Evolutionary conservation across 2,888 invertebrate genomes (phyloP), one percentile per base, ranked within the genome.

Genomic region (Acleris laterana): DNA sequence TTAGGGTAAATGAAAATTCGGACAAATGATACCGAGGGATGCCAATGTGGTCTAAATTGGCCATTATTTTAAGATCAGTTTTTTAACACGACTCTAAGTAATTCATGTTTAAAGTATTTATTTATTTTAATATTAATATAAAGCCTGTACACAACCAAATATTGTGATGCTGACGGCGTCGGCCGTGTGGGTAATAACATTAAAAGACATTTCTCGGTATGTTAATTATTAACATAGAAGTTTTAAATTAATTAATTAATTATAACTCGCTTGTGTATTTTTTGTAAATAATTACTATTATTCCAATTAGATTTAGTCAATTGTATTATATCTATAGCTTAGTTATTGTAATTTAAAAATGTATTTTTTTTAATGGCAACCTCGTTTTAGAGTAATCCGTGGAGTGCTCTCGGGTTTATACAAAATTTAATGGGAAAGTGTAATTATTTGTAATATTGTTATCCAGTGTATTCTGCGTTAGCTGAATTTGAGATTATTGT

Each of bases 221-320:
- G 59, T 68, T 66, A 60, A 50, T 57, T 13, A 38, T 69, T 60
- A 69, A 70, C 42, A 70, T 70, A 71, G 63, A 69, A 28, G 57
- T 61, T 67, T 67, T 69, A 60, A 69, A 69, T 50, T 70, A 50
- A 61, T 32, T 28, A 69, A 69, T 50, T 70, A 50, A 61, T 32
- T 28, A 60, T 61, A 73, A 74, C 71, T 79, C 71, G 82, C 84
- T 87, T 87, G 71, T 85, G 82, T 88, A 83, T 80, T 79, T 77
- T 84, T 83, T 91, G 89, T 91, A 90, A 88, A 90, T 90, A 90
- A 83, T 74, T 67, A 78, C 79, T 79, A 86, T 85, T 88, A 90
- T 91, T 90, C 91, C 90, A 90, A 78, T 83, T 91, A 90, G 90
- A 75, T 75, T 77, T 90, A 91, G 88, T 83, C 80, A 84, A 85